Evolutionary conservation across 2,797 vertebrate genomes (phyloP), one percentile per base, ranked within the genome.

Genomic region (Champsocephalus gunnari): DNA sequence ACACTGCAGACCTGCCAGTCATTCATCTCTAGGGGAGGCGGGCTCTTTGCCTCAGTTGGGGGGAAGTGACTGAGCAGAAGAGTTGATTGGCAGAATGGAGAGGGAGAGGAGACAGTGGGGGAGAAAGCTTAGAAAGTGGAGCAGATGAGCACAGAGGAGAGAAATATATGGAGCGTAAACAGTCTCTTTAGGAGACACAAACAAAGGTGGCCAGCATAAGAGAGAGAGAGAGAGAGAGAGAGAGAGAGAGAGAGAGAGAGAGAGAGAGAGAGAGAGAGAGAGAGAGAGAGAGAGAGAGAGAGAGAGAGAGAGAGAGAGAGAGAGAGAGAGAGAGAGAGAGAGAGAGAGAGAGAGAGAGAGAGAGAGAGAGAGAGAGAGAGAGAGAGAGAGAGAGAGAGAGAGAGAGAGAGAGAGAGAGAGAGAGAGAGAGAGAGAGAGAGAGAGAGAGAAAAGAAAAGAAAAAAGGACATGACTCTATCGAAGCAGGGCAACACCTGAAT

Each of bases 1-100:
- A 83, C 82, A 38, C 88, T 90, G 90, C 91, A 92, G 87, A 89
- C 81, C 87, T 89, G 87, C 91, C 92, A 93, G 68, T 93, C 91
- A 92, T 80, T 87, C 80, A 75, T 88, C 87, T 88, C 88, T 69
- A 12, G 88, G 88, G 89, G 87, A 85, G 90, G 80, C 62, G 69
- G 88, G 83, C 80, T 87, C 78, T 88, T 80, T 70, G 79, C 84
- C 59, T 81, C 82, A 60, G 85, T 60, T 81, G 78, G 83, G 80
- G 79, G 75, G 80, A 73, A 83, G 88, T 86, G 86, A 88, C 88
- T 86, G 89, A 89, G 82, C 60, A 16, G 83, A 91, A 84, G 70
- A 66, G 79, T 87, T 91, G 90, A 92, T 81, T 92, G 90, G 88
- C 90, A 92, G 82, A 83, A 72, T 63, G 48, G 63, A 87, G 77